Evolutionary conservation across 2,113 vertebrate genomes (phyloP).

Genomic region (Hystrix cristata): DNA sequence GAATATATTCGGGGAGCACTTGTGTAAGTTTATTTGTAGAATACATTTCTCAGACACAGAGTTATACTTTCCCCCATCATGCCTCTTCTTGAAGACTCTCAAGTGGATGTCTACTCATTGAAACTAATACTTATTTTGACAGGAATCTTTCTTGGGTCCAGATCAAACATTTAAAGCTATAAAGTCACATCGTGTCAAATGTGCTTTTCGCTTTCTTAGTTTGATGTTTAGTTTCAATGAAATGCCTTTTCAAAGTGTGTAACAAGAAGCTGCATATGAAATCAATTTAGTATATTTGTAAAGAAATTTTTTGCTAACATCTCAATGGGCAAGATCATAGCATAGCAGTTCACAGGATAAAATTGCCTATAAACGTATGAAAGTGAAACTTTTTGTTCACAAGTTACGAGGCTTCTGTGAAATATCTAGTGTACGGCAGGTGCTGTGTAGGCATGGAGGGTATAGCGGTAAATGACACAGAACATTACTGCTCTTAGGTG

Average conservation of each 20-base stretch:
- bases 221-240: neutral
- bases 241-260: neutral
- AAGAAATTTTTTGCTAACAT: constrained; percentile 10
- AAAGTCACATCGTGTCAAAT: neutral
- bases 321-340: neutral
- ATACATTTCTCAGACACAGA: neutral
- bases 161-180: neutral
- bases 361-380: neutral
- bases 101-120: neutral
- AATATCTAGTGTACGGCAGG: too few species aligned
- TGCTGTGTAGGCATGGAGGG: neutral
- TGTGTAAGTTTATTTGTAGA: neutral
- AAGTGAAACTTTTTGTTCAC: neutral
- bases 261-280: neutral
- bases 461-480: neutral
- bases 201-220: neutral
- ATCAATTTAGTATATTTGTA: neutral
- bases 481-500: neutral
- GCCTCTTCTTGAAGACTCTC: neutral
- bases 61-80: neutral
- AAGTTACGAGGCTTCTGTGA: neutral
- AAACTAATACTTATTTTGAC: neutral
- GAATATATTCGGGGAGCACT: neutral
- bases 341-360: neutral
- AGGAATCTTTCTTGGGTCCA: neutral